phyloP scores from a whole-genome alignment of 2,888 invertebrate genomes.

The Microplitis deprimator region DNA sequence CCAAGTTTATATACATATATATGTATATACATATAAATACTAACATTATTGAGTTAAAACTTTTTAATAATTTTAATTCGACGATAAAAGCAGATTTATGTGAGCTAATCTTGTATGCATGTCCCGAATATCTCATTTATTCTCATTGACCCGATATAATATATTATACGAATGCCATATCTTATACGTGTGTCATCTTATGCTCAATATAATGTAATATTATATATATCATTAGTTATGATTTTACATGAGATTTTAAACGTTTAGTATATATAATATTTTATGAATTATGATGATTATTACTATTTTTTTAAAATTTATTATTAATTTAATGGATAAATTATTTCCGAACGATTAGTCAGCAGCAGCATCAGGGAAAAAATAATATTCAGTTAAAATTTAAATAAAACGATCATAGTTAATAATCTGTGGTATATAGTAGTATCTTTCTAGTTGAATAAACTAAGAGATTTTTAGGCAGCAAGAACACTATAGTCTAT shows the following conservation, averaged over 20 bases:
- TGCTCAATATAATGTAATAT: background rate
- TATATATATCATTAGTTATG: background rate
- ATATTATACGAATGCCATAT: slow-evolving; percentile 30
- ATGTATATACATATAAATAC: background rate
- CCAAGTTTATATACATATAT: background rate
- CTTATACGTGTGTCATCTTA: slow-evolving; percentile 27
- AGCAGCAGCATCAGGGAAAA: background rate
- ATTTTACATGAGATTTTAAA: too few relatives aligned
- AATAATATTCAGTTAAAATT: background rate
- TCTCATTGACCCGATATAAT: slow-evolving; percentile 40
- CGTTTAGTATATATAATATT: too few relatives aligned
- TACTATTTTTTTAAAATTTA: too few relatives aligned
- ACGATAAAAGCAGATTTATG: slow-evolving; percentile 33
- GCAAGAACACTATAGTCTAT: slow-evolving; percentile 46
- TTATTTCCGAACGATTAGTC: slow-evolving; percentile 50
- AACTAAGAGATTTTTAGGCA: background rate
- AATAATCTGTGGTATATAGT: slow-evolving; percentile 36
- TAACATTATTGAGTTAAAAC: slow-evolving; percentile 2
- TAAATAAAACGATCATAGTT: slow-evolving; percentile 4
- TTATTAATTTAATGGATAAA: slow-evolving; percentile 15
- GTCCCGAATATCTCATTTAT: slow-evolving; percentile 45
- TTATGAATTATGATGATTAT: too few relatives aligned
- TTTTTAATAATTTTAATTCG: slow-evolving; percentile 38
- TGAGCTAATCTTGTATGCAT: slow-evolving; percentile 46
- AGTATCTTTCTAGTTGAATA: slow-evolving; percentile 48